Base-by-base conservation (phyloP, 2,113 vertebrate genomes). In the Cichladusa arquata region DNA sequence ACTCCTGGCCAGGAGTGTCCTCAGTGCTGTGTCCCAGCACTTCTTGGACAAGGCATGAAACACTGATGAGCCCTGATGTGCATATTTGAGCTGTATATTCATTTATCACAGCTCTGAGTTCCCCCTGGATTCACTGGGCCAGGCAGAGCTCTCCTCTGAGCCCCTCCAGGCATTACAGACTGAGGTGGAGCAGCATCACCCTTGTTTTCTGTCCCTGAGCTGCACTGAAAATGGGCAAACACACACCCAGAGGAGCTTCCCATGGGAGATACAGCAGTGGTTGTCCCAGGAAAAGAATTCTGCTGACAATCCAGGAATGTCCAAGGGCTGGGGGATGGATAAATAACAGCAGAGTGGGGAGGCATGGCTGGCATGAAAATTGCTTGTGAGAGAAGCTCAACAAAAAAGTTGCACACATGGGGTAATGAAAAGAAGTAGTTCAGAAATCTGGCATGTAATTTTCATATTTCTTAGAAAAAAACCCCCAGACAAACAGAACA, bases 381-480 rank as follows among this genome's bases (percentile, higher is more conserved):
- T 74, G 44, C 5, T 42, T 1, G 0, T 24, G 70, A n/a, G 31
- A 79, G 24, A 34, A 90, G 22, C 34, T 34, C 16, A 28, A 19
- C 8, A 18, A 65, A 51, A 65, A 64, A 7, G 4, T 6, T 40
- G 31, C 20, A 25, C 1, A 0, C 0, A 5, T 3, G 5, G 17
- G 6, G 5, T 44, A 7, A 28, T 13, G 42, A 42, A 10, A 19
- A 50, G n/a, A 33, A 57, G 4, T 29, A 57, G 3, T 25, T 84
- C 51, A 51, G 40, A 57, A 36, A 78, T 34, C 28, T 56, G 33
- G 12, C 15, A 36, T 0, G 2, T 26, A 14, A 69, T 87, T 77
- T 82, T 88, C 12, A 53, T 36, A 36, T 44, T 65, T 80, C 20
- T 24, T 65, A 25, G 31, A 6, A 19, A 65, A 51, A 24, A 24